Conservation (phyloP, 2,113 vertebrate genomes). For the Esox niger region DNA sequence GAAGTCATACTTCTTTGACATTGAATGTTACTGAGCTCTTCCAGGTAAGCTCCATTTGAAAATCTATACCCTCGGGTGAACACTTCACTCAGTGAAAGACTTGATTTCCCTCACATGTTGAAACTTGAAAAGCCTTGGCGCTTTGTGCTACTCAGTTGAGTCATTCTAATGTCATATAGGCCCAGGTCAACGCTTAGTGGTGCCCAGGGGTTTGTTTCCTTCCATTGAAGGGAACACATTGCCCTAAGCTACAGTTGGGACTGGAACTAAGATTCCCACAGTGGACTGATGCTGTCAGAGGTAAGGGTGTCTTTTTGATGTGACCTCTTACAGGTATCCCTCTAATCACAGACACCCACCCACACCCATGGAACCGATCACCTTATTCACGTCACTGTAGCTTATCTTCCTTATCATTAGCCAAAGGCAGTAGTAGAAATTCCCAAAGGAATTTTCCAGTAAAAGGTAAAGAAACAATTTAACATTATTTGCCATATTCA, state of each 20-base stretch:
- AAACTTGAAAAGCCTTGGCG: slow-evolving; percentile 52
- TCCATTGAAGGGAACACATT: slow-evolving; percentile 25
- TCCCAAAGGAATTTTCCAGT: too few relatives aligned
- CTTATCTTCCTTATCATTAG: too few relatives aligned
- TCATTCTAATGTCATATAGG: slow-evolving; percentile 35
- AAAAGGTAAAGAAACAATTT: too few relatives aligned
- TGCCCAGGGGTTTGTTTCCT: slow-evolving; percentile 21
- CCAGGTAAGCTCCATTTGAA: slow-evolving; percentile 10
- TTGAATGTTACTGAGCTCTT: slow-evolving; percentile 10
- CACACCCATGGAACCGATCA: background rate
- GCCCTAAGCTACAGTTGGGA: slow-evolving; percentile 28
- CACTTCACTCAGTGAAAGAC: slow-evolving; percentile 31
- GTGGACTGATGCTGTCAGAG: slow-evolving; percentile 9
- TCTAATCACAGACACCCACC: slow-evolving; percentile 38
- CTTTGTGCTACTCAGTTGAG: slow-evolving; percentile 28
- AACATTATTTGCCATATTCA: too few relatives aligned
- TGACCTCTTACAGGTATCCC: slow-evolving; percentile 50
- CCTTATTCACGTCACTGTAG: too few relatives aligned
- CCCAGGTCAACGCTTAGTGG: slow-evolving; percentile 14
- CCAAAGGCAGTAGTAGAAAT: too few relatives aligned
- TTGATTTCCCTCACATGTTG: slow-evolving; percentile 44
- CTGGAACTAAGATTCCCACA: slow-evolving; percentile 29
- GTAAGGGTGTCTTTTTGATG: slow-evolving; percentile 30
- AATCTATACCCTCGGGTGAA: slow-evolving; percentile 36
- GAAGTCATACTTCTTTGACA: slow-evolving; percentile 26